A percentile compares a stretch with the other conserved stretches of the same genome.
Conservation (phyloP, 2,113 vertebrate species). For the Crotophaga sulcirostris region DNA sequence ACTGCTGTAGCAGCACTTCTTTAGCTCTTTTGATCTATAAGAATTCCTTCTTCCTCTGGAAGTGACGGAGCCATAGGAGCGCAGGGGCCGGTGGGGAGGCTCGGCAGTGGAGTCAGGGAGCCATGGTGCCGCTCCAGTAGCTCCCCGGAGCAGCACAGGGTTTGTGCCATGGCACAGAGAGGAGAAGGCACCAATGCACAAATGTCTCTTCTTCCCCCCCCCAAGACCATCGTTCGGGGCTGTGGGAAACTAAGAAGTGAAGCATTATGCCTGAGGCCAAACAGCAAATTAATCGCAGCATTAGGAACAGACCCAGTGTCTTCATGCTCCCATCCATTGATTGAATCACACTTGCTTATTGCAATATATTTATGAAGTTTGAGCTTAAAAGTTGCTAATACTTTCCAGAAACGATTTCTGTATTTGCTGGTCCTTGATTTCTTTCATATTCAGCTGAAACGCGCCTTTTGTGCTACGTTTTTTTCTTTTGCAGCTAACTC, state of each 20-base stretch:
- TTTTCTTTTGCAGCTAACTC: neutral
- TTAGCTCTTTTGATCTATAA: neutral
- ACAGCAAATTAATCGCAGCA: neutral
- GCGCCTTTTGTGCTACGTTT: constrained; percentile 32
- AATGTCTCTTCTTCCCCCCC: neutral
- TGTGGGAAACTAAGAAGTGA: neutral
- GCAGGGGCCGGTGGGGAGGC: neutral
- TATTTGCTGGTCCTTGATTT: constrained; percentile 55
- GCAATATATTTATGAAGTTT: constrained; percentile 61
- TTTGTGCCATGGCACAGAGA: neutral
- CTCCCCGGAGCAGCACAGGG: neutral
- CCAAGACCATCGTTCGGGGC: neutral
- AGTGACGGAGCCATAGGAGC: neutral
- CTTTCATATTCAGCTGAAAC: constrained; percentile 14
- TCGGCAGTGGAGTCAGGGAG: neutral
- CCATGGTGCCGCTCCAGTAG: neutral
- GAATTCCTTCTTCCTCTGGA: neutral
- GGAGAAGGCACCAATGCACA: neutral
- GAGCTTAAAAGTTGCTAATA: constrained; percentile 56
- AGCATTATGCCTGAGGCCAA: neutral
- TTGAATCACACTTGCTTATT: constrained; percentile 40
- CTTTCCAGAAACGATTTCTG: constrained; percentile 41
- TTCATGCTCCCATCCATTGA: neutral
- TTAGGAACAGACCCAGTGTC: constrained; percentile 28
- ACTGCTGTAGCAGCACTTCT: constrained; percentile 14